These are phyloP conservation scores for Coleophora deauratella DNA, from an alignment of 2,888 invertebrate species.

Conservation along the genomic window DNA sequence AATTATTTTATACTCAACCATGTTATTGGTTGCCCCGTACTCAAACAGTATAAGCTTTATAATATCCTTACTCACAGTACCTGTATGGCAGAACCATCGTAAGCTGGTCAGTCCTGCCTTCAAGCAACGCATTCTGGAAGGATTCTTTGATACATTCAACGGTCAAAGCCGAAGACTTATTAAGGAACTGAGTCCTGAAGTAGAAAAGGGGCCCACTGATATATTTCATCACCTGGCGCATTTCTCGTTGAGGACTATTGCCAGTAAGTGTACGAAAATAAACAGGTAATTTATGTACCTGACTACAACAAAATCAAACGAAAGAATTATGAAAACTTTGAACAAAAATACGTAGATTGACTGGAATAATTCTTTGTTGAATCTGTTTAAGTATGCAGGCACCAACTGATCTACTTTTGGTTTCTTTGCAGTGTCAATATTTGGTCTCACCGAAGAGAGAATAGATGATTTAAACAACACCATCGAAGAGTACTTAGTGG, in stretches of 20 bases:
- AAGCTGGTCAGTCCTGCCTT: conserved; percentile 29
- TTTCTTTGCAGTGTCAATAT: conserved; percentile 25
- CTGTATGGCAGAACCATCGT: conserved; percentile 28
- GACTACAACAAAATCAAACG: no score
- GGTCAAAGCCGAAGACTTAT: conserved; percentile 21
- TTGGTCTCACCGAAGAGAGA: conserved; percentile 18
- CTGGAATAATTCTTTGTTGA: no score
- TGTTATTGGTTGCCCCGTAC: no score
- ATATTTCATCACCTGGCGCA: conserved; percentile 19
- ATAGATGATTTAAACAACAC: conserved; percentile 20
- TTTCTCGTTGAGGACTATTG: conserved; percentile 24
- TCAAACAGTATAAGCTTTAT: no score
- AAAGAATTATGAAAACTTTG: no score
- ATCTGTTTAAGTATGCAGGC: no score
- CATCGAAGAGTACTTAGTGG: conserved; percentile 20
- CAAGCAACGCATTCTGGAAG: conserved; percentile 22
- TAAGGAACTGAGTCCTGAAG: conserved; percentile 15
- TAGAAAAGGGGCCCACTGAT: conserved; percentile 22
- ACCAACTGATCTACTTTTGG: no score
- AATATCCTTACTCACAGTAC: no score
- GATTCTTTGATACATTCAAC: conserved; percentile 26
- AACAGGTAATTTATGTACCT: neutral
- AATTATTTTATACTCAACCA: no score
- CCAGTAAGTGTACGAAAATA: conserved; percentile 18
- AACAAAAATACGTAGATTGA: no score